Evolutionary conservation across 2,113 vertebrate species (phyloP).

Genomic region (Paradisaea rubra): DNA sequence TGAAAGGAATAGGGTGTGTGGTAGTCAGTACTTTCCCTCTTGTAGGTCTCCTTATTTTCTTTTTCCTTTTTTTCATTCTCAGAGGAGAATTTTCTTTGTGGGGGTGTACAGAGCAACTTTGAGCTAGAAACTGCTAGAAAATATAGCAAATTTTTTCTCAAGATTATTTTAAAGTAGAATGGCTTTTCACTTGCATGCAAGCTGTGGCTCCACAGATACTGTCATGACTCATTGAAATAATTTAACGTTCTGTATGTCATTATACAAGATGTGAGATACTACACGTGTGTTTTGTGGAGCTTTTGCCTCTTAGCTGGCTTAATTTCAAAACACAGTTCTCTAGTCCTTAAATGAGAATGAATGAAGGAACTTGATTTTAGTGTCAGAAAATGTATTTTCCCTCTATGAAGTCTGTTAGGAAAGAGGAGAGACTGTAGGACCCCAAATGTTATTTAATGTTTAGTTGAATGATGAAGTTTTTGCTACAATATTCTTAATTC

Average conservation of each 20-base stretch:
- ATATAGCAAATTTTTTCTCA: not conserved
- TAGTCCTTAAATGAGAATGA: not conserved
- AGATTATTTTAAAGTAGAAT: not conserved
- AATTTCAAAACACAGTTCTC: not conserved
- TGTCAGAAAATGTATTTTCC: not conserved
- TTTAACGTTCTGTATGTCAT: not conserved
- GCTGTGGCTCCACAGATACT: not conserved
- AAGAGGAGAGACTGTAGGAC: not conserved
- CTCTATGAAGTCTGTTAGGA: not conserved
- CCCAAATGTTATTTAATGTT: not conserved
- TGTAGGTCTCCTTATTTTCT: not conserved
- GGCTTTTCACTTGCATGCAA: accelerated
- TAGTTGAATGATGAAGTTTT: not conserved
- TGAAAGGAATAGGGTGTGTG: not conserved
- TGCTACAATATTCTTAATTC: not conserved
- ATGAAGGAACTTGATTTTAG: not conserved
- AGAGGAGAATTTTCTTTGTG: not conserved
- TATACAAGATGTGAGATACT: not conserved
- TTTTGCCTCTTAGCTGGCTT: not conserved
- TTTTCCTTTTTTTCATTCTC: not conserved
- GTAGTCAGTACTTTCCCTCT: not conserved
- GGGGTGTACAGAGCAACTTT: not conserved
- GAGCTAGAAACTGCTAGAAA: not conserved
- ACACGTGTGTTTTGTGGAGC: not conserved
- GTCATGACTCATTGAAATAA: not conserved